phyloP scores from a whole-genome alignment of 2,888 invertebrate genomes.

The Papilio gigon region DNA sequence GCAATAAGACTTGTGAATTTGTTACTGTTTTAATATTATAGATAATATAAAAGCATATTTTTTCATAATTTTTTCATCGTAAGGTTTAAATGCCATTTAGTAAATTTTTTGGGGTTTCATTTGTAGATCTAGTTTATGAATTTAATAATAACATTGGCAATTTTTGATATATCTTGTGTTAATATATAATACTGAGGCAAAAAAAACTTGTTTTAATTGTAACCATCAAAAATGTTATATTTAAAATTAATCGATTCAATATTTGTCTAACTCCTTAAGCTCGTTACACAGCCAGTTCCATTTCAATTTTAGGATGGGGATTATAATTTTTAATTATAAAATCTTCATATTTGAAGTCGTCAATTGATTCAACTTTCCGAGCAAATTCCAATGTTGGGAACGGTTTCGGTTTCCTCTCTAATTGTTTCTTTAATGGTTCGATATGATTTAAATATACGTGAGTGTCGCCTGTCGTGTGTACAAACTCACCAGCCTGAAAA shows the following conservation, averaged over 20 bases:
- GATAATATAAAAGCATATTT: constrained; percentile 58
- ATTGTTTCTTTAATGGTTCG: constrained; percentile 90
- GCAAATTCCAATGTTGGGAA: constrained; percentile 92
- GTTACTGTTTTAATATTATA: constrained; percentile 69
- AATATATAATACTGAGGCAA: constrained; percentile 39
- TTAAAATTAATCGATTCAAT: neutral
- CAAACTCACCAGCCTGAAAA: constrained; percentile 93
- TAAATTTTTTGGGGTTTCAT: constrained; percentile 63
- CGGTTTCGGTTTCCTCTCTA: constrained; percentile 88
- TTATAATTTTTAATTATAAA: constrained; percentile 92
- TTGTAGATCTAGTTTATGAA: constrained; percentile 54
- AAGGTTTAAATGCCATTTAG: constrained; percentile 65
- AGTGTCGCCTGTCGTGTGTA: constrained; percentile 97
- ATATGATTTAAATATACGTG: constrained; percentile 97
- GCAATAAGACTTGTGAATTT: constrained; percentile 58
- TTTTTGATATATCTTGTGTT: constrained; percentile 47
- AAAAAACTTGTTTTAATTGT: constrained; percentile 24
- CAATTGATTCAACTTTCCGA: constrained; percentile 88
- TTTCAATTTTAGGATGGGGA: constrained; percentile 93
- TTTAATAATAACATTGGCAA: constrained; percentile 50
- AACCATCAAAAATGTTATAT: neutral
- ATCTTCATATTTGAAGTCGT: constrained; percentile 93
- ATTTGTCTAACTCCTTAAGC: neutral
- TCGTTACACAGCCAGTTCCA: constrained; percentile 92
- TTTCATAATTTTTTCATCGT: constrained; percentile 56